These are phyloP conservation scores for Ceramica pisi DNA, from an alignment of 2,888 invertebrate species.

Conservation along the genomic window DNA sequence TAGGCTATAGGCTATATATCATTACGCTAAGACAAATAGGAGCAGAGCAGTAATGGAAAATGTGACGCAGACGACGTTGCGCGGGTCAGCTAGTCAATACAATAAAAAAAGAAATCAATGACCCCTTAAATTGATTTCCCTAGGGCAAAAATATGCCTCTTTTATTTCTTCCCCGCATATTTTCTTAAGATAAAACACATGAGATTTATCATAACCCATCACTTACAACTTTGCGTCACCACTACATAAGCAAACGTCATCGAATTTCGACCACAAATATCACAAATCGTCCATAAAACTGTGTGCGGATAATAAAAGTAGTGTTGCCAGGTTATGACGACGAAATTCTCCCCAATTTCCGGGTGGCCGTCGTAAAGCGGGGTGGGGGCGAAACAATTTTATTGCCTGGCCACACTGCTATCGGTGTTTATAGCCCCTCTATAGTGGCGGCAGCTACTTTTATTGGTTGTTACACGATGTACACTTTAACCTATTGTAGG, in stretches of 20 bases:
- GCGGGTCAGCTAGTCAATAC: too few relatives aligned
- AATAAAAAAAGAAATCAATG: too few relatives aligned
- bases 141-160: neutral
- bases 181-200: neutral
- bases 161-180: neutral
- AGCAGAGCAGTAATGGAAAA: too few relatives aligned
- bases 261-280: slow-evolving; percentile 59
- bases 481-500: slow-evolving; percentile 40
- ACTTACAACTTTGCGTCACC: slow-evolving; percentile 10
- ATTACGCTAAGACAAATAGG: too few relatives aligned
- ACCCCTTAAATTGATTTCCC: neutral
- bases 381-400: slow-evolving; percentile 67
- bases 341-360: slow-evolving; percentile 69
- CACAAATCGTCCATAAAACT: slow-evolving; percentile 64
- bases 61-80: too few relatives aligned
- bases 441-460: slow-evolving; percentile 50
- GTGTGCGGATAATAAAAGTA: slow-evolving; percentile 64
- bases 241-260: slow-evolving; percentile 30
- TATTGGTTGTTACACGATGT: slow-evolving; percentile 56
- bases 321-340: slow-evolving; percentile 66
- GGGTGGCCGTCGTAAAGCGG: slow-evolving; percentile 69
- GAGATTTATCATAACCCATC: slow-evolving; percentile 15
- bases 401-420: slow-evolving; percentile 66
- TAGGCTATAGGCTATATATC: too few relatives aligned
- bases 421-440: slow-evolving; percentile 61